Conservation (phyloP, 2,888 invertebrate species). For the Drosophila acutilabella region DNA sequence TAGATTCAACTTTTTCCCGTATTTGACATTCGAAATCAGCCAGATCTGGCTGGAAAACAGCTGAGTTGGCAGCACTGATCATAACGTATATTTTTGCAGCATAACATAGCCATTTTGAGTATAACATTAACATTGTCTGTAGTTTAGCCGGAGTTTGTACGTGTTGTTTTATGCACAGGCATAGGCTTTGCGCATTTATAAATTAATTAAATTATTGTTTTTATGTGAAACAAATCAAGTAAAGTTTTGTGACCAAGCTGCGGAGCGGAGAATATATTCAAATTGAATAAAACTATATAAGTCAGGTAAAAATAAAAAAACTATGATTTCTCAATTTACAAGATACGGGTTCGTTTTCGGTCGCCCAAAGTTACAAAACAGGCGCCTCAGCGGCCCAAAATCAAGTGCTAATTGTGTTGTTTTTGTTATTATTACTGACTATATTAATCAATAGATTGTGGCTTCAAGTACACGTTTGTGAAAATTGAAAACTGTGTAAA, state of each 20-base stretch:
- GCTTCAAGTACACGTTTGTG: background rate
- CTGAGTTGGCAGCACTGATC: conserved; percentile 12
- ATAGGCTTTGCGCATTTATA: conserved; percentile 44
- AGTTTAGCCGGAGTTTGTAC: conserved; percentile 19
- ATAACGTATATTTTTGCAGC: conserved; percentile 7
- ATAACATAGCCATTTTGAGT: conserved; percentile 52
- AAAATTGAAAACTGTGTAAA: background rate
- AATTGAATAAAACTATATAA: conserved; percentile 6
- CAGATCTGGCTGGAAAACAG: no score
- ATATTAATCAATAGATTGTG: conserved; percentile 11
- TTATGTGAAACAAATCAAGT: conserved; percentile 42
- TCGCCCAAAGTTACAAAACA: conserved; percentile 52
- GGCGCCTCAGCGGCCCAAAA: conserved; percentile 27
- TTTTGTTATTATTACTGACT: conserved; percentile 18
- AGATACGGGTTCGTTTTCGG: conserved; percentile 1
- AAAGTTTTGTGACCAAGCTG: conserved; percentile 8
- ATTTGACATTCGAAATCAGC: no score
- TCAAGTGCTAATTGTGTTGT: conserved; percentile 15
- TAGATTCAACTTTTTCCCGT: no score
- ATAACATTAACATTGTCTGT: conserved; percentile 34
- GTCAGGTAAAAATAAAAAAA: conserved; percentile 41
- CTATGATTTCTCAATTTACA: conserved; percentile 24
- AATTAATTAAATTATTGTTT: conserved; percentile 49
- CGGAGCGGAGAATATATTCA: background rate
- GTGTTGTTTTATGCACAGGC: conserved; percentile 50